These are phyloP conservation scores for Eristalis intricaria DNA, from an alignment of 2,888 invertebrate species.

Conservation along the genomic window DNA sequence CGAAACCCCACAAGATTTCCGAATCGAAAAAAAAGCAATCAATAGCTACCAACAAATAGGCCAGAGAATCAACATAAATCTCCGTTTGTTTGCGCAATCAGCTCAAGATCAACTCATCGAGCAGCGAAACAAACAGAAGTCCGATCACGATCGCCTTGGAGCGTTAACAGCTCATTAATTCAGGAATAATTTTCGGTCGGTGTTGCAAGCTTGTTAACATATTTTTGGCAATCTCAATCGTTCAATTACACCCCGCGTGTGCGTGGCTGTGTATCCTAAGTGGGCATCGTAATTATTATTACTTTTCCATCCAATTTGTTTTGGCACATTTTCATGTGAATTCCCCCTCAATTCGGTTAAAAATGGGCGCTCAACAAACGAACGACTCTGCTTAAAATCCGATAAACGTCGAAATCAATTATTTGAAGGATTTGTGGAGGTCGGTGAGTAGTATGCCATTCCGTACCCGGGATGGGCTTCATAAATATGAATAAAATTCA, in stretches of 20 bases:
- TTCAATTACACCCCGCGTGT: conserved; percentile 19
- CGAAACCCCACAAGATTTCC: not conserved
- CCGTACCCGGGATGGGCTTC: not conserved
- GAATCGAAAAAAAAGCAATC: not conserved
- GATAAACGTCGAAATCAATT: conserved; percentile 56
- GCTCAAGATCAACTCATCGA: not conserved
- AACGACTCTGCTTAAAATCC: conserved; percentile 35
- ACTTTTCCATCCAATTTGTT: conserved; percentile 39
- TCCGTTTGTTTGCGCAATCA: not conserved
- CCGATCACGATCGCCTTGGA: conserved; percentile 16
- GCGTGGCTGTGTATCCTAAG: conserved; percentile 24
- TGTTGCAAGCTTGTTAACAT: conserved; percentile 31
- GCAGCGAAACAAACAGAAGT: not conserved
- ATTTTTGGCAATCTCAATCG: conserved; percentile 43
- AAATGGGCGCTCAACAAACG: conserved; percentile 16
- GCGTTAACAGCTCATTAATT: conserved; percentile 40
- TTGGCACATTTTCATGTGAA: conserved; percentile 54
- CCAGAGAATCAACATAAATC: not conserved
- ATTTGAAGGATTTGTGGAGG: conserved; percentile 52
- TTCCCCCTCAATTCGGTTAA: conserved; percentile 4
- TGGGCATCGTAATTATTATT: conserved; percentile 45
- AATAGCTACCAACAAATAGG: not conserved
- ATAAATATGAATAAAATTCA: conserved; percentile 28
- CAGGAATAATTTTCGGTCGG: conserved; percentile 14
- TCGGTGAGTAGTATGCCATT: conserved; percentile 7